Evolutionary conservation across 2,888 invertebrate species (phyloP).

Genomic region (Ochropleura plecta): DNA sequence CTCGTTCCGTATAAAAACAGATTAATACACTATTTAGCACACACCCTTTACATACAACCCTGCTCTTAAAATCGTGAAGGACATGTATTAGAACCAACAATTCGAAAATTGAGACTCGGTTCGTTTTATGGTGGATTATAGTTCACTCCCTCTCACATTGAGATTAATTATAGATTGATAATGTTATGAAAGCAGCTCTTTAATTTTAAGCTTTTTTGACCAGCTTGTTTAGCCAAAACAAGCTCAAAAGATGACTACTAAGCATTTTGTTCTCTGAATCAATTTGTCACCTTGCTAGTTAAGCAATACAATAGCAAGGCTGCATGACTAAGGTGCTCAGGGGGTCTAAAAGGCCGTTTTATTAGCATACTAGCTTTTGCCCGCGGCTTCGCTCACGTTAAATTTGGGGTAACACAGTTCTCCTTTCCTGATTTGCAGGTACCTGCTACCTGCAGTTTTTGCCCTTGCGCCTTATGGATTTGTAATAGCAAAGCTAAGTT

Average conservation of each 20-base stretch:
- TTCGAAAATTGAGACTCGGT: not conserved
- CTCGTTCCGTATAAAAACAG: not conserved
- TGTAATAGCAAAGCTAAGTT: no score
- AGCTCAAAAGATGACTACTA: not conserved
- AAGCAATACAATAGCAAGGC: no score
- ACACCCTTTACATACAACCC: not conserved
- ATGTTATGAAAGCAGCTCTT: not conserved
- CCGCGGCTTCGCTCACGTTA: no score
- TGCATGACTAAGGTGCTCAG: not conserved
- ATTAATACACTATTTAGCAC: not conserved
- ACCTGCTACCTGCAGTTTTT: no score
- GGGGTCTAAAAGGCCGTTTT: not conserved
- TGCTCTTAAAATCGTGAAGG: not conserved
- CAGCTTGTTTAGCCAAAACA: not conserved
- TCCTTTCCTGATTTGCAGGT: no score
- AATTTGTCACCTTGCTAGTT: not conserved
- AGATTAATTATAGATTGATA: not conserved
- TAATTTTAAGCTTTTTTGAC: not conserved
- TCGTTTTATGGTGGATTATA: not conserved
- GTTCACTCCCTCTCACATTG: not conserved
- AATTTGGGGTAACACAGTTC: no score
- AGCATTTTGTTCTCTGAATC: not conserved
- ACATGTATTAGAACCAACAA: not conserved
- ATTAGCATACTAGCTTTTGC: no score
- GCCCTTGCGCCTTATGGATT: no score